Evolutionary conservation across 2,888 invertebrate genomes (phyloP).

Genomic region (Lithodes maja): DNA sequence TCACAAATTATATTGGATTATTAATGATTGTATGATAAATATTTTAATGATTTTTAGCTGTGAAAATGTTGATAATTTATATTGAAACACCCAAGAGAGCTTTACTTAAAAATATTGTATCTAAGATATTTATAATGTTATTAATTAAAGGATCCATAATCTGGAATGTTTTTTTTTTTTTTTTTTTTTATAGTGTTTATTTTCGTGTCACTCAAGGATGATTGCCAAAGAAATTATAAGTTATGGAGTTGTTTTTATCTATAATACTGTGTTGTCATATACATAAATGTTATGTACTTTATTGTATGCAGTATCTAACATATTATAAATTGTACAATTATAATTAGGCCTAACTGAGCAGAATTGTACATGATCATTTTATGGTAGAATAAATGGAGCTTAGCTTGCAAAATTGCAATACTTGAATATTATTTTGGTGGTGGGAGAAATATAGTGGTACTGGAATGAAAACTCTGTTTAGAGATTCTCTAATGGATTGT

Average conservation of each 20-base stretch:
- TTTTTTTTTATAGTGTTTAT: neutral
- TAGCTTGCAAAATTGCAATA: slow-evolving; percentile 1
- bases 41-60: neutral
- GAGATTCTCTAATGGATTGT: neutral
- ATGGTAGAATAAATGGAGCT: neutral
- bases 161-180: neutral
- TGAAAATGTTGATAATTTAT: neutral
- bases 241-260: slow-evolving; percentile 2
- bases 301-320: neutral
- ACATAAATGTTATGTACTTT: neutral
- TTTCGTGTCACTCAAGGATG: slow-evolving; percentile 29
- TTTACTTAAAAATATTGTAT: neutral
- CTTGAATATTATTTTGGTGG: neutral
- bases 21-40: neutral
- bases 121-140: neutral
- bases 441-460: neutral
- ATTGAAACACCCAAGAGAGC: neutral
- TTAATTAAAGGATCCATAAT: neutral
- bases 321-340: neutral
- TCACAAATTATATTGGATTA: neutral
- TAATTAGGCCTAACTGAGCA: too few relatives aligned
- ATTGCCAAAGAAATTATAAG: slow-evolving; percentile 32
- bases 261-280: neutral
- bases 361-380: too few relatives aligned
- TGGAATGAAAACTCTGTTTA: neutral